phyloP scores from a whole-genome alignment of 2,113 vertebrate genomes.

The Hiodon tergisus region DNA sequence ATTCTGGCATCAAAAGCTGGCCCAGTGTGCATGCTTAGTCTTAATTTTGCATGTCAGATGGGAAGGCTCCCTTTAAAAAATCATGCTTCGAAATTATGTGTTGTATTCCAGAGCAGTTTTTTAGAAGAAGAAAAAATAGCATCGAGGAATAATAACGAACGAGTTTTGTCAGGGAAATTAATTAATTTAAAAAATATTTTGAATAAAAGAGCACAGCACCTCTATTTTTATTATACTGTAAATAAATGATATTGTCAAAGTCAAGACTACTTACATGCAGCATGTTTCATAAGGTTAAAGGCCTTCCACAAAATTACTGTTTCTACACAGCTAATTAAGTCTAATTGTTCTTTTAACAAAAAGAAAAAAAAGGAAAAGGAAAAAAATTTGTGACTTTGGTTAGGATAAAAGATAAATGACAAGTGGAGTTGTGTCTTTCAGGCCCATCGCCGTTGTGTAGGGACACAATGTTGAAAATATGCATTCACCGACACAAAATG shows the following conservation, averaged over 20 bases:
- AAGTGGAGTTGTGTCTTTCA: no score
- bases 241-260: slow-evolving; percentile 13
- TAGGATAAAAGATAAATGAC: not conserved
- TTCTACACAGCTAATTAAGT: not conserved
- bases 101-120: not conserved
- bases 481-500: slow-evolving; percentile 40
- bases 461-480: slow-evolving; percentile 49
- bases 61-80: not conserved
- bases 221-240: slow-evolving; percentile 5
- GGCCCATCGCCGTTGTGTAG: slow-evolving; percentile 45
- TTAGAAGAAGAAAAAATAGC: not conserved
- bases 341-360: slow-evolving; percentile 1
- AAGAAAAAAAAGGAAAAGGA: not conserved
- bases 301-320: not conserved
- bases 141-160: not conserved
- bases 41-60: not conserved
- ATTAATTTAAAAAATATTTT: no score
- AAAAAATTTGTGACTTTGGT: not conserved
- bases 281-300: not conserved
- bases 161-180: slow-evolving; percentile 16
- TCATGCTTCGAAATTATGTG: not conserved
- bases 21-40: not conserved
- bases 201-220: slow-evolving; percentile 1
- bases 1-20: not conserved
- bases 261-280: not conserved